Evolutionary conservation across 2,113 vertebrate species (phyloP).

Genomic region (Cephalopterus ornatus): DNA sequence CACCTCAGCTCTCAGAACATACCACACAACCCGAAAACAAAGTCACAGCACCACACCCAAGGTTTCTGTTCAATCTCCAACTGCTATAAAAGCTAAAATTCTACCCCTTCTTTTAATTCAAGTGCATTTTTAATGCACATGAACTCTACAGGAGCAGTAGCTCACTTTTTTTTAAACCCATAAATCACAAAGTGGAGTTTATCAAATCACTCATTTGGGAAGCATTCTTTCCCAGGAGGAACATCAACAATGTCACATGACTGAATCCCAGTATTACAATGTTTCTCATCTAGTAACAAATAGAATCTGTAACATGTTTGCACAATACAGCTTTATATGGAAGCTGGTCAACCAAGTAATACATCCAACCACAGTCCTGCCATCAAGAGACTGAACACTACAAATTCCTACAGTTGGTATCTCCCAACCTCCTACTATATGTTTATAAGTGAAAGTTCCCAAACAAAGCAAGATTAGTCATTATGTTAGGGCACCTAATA

Average conservation of each 20-base stretch:
- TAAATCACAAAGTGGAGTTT: not conserved
- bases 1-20: not conserved
- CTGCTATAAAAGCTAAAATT: not conserved
- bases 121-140: not conserved
- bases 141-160: not conserved
- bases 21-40: not conserved
- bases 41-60: not conserved
- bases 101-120: not conserved
- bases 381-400: not conserved
- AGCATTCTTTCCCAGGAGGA: accelerated
- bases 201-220: not conserved
- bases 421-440: not conserved
- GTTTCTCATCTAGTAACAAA: not conserved
- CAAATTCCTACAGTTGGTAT: not conserved
- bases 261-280: not conserved
- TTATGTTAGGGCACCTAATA: not conserved
- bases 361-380: not conserved
- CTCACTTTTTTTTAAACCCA: not conserved
- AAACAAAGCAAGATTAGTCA: not conserved
- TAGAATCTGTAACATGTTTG: not conserved
- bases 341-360: not conserved
- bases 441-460: not conserved
- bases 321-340: not conserved
- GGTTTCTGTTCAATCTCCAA: not conserved
- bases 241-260: not conserved